Conservation (phyloP, 2,888 invertebrate genomes). For the Ichneumoninae sp. region DNA sequence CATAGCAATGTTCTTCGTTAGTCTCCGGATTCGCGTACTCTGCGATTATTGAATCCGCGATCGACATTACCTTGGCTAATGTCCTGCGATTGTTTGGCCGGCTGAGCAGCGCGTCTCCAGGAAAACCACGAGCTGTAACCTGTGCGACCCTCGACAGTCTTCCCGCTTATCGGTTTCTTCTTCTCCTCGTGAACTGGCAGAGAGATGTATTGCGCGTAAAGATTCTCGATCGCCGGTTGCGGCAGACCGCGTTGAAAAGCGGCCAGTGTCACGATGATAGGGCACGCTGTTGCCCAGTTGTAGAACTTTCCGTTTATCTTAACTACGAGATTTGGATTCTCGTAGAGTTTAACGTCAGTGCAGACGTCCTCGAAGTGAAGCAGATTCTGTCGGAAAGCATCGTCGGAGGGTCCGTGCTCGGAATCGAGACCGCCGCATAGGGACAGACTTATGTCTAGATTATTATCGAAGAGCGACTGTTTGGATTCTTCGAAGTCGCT, state of each 20-base stretch:
- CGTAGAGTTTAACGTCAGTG: slow-evolving; percentile 90
- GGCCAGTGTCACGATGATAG: slow-evolving; percentile 94
- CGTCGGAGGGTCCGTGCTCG: slow-evolving; percentile 86
- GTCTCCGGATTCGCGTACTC: background rate
- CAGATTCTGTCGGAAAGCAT: slow-evolving; percentile 87
- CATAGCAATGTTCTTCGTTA: background rate
- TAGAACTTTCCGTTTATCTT: slow-evolving; percentile 95
- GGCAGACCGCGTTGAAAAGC: slow-evolving; percentile 95
- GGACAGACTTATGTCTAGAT: slow-evolving; percentile 89
- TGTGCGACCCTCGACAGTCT: slow-evolving; percentile 67
- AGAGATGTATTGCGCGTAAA: slow-evolving; percentile 78
- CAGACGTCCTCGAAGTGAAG: slow-evolving; percentile 86
- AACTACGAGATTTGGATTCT: slow-evolving; percentile 93
- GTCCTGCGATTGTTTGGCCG: slow-evolving; percentile 77
- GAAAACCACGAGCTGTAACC: slow-evolving; percentile 87
- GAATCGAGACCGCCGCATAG: slow-evolving; percentile 89
- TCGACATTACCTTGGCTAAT: slow-evolving; percentile 72
- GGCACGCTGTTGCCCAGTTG: slow-evolving; percentile 96
- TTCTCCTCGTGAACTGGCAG: slow-evolving; percentile 78
- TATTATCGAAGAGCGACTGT: slow-evolving; percentile 80
- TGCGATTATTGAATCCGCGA: background rate
- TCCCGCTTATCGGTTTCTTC: slow-evolving; percentile 73
- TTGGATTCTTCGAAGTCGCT: slow-evolving; percentile 93
- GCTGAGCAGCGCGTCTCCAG: slow-evolving; percentile 84
- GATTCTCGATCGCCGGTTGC: slow-evolving; percentile 82